phyloP scores from a whole-genome alignment of 1,140 invertebrate species.

The Periplaneta americana region DNA sequence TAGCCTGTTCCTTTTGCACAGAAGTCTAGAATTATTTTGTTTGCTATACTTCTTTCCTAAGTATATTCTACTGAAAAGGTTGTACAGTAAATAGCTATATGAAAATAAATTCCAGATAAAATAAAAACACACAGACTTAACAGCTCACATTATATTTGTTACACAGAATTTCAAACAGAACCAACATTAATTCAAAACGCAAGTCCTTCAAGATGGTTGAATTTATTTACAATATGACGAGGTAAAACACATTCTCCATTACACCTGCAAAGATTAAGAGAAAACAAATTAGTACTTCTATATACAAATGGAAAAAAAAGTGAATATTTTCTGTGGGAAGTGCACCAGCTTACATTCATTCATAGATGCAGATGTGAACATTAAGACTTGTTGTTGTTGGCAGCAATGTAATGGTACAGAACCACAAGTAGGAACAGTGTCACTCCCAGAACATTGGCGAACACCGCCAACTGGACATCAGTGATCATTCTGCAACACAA shows the following conservation, averaged over 20 bases:
- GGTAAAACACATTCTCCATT: neutral
- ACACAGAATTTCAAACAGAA: too few species aligned
- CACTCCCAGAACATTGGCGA: conserved; percentile 93
- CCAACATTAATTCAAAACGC: too few species aligned
- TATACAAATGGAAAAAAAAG: neutral
- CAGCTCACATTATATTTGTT: too few species aligned
- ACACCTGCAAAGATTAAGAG: neutral
- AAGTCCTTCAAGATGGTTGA: too few species aligned
- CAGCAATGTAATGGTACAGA: conserved; percentile 94
- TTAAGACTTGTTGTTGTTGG: conserved; percentile 64
- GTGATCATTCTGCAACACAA: conserved; percentile 89
- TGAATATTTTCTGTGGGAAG: neutral
- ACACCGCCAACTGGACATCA: conserved; percentile 91
- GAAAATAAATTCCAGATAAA: too few species aligned
- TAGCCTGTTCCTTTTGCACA: too few species aligned
- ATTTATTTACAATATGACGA: neutral
- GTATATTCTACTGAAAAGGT: too few species aligned
- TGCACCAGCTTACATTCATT: neutral
- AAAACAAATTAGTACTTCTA: neutral
- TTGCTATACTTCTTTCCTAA: too few species aligned
- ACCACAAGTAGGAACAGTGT: conserved; percentile 91
- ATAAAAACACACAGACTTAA: too few species aligned
- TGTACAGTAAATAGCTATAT: too few species aligned
- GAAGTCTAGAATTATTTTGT: too few species aligned
- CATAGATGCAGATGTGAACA: neutral